Percentiles rank a stretch among this genome's conserved stretches.
phyloP scores from a whole-genome alignment of 2,797 vertebrate species.

The Okamejei kenojei region DNA sequence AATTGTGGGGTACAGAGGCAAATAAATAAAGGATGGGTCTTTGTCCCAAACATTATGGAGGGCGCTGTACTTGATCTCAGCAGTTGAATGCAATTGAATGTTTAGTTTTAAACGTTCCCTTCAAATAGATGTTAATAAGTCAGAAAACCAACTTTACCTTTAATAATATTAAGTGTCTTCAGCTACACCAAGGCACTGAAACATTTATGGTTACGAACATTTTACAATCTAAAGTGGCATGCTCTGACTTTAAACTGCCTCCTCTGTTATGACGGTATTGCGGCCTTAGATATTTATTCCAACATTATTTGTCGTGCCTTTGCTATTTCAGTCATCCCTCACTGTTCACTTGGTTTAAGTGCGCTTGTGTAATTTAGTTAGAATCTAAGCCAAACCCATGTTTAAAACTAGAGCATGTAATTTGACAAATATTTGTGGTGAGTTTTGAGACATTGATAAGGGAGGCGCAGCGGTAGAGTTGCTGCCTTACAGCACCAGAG shows the following conservation, averaged over 20 bases:
- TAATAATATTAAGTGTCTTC: background rate
- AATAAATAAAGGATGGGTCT: too few species aligned
- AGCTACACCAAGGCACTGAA: background rate
- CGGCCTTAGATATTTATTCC: background rate
- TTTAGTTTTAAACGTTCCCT: background rate
- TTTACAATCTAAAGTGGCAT: background rate
- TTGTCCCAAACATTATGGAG: too few species aligned
- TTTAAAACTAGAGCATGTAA: background rate
- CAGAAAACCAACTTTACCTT: background rate
- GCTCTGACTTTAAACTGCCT: background rate
- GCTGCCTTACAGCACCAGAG: too few species aligned
- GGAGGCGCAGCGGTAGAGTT: too few species aligned
- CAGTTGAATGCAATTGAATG: constrained; percentile 3
- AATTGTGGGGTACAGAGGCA: too few species aligned
- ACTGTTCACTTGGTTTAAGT: too few species aligned
- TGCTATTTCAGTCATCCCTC: background rate
- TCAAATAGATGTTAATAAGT: background rate
- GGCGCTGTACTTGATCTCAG: background rate
- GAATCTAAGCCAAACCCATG: background rate
- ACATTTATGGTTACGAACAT: background rate
- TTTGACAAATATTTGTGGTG: background rate
- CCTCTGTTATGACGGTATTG: background rate
- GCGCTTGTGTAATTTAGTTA: background rate
- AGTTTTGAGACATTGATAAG: background rate
- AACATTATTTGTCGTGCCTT: background rate